phyloP scores from a whole-genome alignment of 1,140 invertebrate species.

The Drosophila willistoni region DNA sequence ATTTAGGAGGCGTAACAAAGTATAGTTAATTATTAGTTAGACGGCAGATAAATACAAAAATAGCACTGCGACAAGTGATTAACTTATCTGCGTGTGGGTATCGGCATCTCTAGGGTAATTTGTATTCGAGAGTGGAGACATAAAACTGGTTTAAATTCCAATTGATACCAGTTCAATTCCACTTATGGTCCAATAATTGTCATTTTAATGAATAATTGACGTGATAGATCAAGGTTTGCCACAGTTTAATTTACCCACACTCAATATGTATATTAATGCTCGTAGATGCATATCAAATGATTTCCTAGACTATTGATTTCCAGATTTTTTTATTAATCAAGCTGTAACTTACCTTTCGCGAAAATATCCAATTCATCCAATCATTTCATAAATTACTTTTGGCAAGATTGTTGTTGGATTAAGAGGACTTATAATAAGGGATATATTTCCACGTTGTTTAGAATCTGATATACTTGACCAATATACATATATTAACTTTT shows the following conservation, averaged over 20 bases:
- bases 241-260: not conserved
- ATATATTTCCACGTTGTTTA: too few species aligned
- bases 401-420: too few species aligned
- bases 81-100: not conserved
- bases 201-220: conserved; percentile 10
- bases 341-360: too few species aligned
- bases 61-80: conserved; percentile 5
- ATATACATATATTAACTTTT: too few species aligned
- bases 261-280: not conserved
- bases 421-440: too few species aligned
- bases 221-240: conserved; percentile 5
- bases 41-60: conserved; percentile 13
- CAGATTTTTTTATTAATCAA: too few species aligned
- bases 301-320: too few species aligned
- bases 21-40: conserved; percentile 27
- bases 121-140: not conserved
- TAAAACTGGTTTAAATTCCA: conserved; percentile 1
- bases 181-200: conserved; percentile 6
- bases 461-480: too few species aligned
- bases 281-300: too few species aligned
- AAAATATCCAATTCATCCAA: too few species aligned
- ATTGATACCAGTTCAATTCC: conserved; percentile 1
- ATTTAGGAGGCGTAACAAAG: conserved; percentile 36
- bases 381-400: too few species aligned
- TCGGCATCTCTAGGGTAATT: conserved; percentile 3